phyloP scores from a whole-genome alignment of 2,113 vertebrate genomes.

The Bos indicus region DNA sequence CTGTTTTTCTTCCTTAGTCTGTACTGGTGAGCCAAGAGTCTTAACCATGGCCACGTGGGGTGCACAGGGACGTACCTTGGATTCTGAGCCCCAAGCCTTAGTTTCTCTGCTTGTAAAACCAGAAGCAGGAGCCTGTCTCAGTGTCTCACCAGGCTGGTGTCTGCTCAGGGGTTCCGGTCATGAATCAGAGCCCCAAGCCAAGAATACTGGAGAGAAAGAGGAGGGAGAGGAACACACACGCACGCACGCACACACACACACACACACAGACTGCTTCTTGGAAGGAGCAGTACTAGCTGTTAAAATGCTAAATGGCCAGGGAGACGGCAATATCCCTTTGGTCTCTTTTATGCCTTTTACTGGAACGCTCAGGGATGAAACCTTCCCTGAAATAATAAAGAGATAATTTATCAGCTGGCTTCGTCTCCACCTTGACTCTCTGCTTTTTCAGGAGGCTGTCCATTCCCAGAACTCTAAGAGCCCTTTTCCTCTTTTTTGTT shows the following conservation, averaged over 20 bases:
- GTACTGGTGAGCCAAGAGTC: neutral
- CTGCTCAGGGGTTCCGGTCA: accelerated
- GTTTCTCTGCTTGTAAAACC: neutral
- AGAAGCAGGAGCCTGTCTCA: neutral
- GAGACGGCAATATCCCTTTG: neutral
- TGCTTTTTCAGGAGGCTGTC: neutral
- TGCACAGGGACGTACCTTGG: no score
- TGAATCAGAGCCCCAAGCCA: neutral
- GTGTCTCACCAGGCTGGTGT: neutral
- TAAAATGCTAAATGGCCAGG: neutral
- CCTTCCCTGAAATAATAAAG: constrained; percentile 21
- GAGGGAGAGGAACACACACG: neutral
- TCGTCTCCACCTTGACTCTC: neutral
- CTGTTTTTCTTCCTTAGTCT: neutral
- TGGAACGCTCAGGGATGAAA: neutral
- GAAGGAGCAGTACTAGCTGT: neutral
- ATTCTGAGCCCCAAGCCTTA: neutral
- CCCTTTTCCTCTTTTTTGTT: neutral
- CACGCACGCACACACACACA: neutral
- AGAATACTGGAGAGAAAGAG: neutral
- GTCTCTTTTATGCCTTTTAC: neutral
- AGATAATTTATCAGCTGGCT: neutral
- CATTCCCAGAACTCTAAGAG: neutral
- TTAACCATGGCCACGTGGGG: neutral
- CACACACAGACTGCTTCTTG: neutral